Conservation (phyloP, 2,797 vertebrate genomes). For the Muraenolepis orangiensis region DNA sequence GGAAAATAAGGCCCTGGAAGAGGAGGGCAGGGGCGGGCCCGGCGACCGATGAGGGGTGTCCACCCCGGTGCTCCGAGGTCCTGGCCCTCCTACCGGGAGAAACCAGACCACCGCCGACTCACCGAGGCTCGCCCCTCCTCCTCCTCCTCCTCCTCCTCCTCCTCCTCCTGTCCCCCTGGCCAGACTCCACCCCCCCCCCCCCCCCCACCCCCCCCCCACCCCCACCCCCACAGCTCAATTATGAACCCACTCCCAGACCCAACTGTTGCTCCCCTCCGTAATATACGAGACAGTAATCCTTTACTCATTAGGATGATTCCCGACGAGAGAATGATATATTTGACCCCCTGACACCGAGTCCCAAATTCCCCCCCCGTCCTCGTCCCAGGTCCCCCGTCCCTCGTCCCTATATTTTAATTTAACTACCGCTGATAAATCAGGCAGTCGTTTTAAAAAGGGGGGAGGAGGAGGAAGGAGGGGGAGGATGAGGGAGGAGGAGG, state of each 20-base stretch:
- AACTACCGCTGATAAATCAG: constrained; percentile 38
- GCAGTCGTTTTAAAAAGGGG: constrained; percentile 26
- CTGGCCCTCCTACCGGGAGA: constrained; percentile 63
- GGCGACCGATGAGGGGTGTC: constrained; percentile 66
- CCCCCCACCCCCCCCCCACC: constrained; percentile 20
- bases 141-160: constrained; percentile 9
- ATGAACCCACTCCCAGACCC: constrained; percentile 24
- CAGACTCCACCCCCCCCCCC: constrained; percentile 16
- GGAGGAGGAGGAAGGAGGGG: not conserved
- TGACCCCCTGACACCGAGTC: constrained; percentile 8
- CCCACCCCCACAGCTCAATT: constrained; percentile 42
- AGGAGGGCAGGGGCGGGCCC: constrained; percentile 52
- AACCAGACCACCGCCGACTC: constrained; percentile 56
- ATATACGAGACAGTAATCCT: constrained; percentile 20
- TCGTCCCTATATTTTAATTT: not conserved
- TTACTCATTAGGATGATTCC: constrained; percentile 34
- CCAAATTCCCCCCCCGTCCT: not conserved
- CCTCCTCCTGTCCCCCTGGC: constrained; percentile 38
- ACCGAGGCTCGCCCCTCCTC: constrained; percentile 47
- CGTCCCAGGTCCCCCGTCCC: too few species aligned
- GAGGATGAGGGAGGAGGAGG: not conserved
- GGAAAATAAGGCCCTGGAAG: constrained; percentile 78
- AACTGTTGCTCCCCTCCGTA: constrained; percentile 37
- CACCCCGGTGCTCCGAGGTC: constrained; percentile 62
- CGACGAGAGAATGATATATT: constrained; percentile 31